Conservation (phyloP, 2,888 invertebrate genomes). For the Kryphioiulus occultus region DNA sequence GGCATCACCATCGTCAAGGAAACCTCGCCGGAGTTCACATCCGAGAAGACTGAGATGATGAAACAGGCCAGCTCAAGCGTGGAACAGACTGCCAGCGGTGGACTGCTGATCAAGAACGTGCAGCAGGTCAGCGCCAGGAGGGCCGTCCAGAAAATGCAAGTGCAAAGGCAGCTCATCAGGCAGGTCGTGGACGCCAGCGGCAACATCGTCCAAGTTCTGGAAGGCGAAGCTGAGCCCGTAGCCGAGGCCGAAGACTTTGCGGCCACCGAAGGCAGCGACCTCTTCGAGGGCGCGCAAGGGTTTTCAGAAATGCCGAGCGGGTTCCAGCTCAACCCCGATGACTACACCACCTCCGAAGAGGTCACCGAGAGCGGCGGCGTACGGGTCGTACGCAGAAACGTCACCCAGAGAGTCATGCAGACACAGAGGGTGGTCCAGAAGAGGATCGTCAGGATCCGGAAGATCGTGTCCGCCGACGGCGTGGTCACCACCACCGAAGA, state of each 20-base stretch:
- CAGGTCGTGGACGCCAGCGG: conserved; percentile 12
- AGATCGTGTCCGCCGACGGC: conserved; percentile 38
- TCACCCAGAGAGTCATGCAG: conserved; percentile 48
- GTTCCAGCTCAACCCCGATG: not conserved
- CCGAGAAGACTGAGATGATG: conserved; percentile 42
- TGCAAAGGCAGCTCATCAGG: conserved; percentile 42
- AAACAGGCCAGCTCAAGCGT: conserved; percentile 43
- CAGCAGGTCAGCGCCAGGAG: conserved; percentile 49
- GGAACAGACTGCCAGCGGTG: conserved; percentile 37
- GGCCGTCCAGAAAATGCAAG: conserved; percentile 48
- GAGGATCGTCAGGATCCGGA: conserved; percentile 44
- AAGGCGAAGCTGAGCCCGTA: not conserved
- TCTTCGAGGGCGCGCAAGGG: not conserved
- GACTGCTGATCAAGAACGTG: conserved; percentile 48
- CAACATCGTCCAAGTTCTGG: not conserved
- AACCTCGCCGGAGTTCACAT: conserved; percentile 49
- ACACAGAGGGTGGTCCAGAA: conserved; percentile 49
- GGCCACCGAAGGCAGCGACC: not conserved
- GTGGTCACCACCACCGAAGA: conserved; percentile 44
- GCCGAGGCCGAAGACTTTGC: not conserved
- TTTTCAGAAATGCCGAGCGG: conserved; percentile 1
- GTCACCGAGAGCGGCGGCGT: conserved; percentile 41
- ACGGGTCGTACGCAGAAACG: not conserved
- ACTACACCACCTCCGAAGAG: not conserved
- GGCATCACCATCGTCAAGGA: conserved; percentile 13